A percentile compares a stretch with the other conserved stretches of the same genome.
These are phyloP conservation scores for Tachina fera DNA, from an alignment of 2,888 invertebrate genomes.

Conservation along the genomic window DNA sequence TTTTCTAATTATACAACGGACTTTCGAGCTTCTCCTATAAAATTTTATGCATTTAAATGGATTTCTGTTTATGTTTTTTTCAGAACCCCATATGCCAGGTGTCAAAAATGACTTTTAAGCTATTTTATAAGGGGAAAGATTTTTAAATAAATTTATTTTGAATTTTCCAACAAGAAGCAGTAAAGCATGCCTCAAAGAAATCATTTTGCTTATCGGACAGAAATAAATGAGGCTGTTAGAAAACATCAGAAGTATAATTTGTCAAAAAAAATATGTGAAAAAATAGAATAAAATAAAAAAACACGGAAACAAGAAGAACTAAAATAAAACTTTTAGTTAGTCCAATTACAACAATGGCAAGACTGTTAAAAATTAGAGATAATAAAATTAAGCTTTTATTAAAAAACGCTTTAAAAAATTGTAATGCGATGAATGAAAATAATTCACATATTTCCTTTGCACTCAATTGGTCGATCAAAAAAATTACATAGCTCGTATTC, in stretches of 20 bases:
- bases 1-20: slow-evolving; percentile 31
- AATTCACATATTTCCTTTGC: too few relatives aligned
- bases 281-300: neutral
- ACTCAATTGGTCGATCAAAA: too few relatives aligned
- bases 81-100: slow-evolving; percentile 57
- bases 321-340: neutral
- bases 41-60: slow-evolving; percentile 14
- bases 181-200: slow-evolving; percentile 19
- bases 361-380: too few relatives aligned
- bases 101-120: slow-evolving; percentile 56
- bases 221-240: slow-evolving; percentile 63
- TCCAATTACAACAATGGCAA: too few relatives aligned
- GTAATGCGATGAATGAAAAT: too few relatives aligned
- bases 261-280: slow-evolving; percentile 48
- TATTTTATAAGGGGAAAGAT: slow-evolving; percentile 12
- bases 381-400: too few relatives aligned
- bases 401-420: too few relatives aligned
- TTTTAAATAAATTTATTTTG: slow-evolving; percentile 28
- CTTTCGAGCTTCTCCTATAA: slow-evolving; percentile 23
- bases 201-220: slow-evolving; percentile 32
- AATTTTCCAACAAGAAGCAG: neutral
- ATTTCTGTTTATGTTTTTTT: slow-evolving; percentile 24
- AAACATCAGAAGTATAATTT: slow-evolving; percentile 64
- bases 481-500: too few relatives aligned
- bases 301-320: neutral